These are phyloP conservation scores for Calameuta pallipes DNA, from an alignment of 2,888 invertebrate species.

Conservation along the genomic window DNA sequence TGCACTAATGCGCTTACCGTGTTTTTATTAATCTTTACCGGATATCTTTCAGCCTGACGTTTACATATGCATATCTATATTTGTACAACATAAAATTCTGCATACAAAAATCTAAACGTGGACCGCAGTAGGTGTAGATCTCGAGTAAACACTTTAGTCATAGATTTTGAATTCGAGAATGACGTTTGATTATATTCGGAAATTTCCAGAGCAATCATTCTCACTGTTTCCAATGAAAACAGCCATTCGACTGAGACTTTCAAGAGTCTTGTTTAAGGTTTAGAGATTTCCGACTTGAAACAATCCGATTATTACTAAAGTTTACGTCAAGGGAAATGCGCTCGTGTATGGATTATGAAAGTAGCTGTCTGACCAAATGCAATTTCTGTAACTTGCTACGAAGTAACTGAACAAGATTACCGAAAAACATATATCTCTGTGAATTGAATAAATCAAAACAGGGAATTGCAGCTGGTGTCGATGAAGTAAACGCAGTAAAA, in stretches of 20 bases:
- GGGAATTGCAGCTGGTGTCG: neutral
- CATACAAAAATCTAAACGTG: neutral
- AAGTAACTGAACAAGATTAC: neutral
- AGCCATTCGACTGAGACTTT: constrained; percentile 51
- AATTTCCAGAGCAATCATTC: neutral
- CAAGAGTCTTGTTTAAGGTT: constrained; percentile 48
- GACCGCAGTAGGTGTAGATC: neutral
- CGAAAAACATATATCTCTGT: neutral
- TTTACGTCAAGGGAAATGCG: neutral
- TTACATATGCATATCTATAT: neutral
- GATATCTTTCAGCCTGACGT: neutral
- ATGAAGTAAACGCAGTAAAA: neutral
- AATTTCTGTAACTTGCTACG: neutral
- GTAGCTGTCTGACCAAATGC: neutral
- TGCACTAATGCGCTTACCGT: neutral
- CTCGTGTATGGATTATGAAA: neutral
- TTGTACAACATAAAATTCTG: neutral
- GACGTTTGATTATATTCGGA: neutral
- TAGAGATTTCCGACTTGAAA: constrained; percentile 34
- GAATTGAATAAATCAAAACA: neutral
- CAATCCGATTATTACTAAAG: constrained; percentile 39
- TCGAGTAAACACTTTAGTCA: neutral
- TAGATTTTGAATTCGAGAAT: neutral
- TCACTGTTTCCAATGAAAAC: constrained; percentile 55
- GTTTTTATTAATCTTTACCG: neutral